Evolutionary conservation across 2,888 invertebrate species (phyloP).

Genomic region (Acanthococcus lagerstroemiae): DNA sequence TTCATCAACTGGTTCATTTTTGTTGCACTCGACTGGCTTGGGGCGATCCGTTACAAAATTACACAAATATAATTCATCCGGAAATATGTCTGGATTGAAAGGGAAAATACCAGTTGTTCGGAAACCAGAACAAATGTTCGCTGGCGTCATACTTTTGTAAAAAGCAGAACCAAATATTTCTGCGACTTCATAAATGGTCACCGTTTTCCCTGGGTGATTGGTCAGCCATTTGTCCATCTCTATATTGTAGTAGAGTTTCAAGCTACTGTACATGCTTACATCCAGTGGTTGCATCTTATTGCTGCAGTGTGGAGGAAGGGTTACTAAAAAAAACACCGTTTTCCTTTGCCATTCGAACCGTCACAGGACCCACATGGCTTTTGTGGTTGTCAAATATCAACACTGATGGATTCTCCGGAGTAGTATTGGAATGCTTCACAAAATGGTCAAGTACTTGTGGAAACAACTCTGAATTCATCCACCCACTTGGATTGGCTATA

Average conservation of each 20-base stretch:
- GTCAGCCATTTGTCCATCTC: background rate
- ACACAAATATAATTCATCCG: background rate
- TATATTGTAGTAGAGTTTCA: background rate
- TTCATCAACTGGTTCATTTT: no score
- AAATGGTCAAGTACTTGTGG: constrained; percentile 23
- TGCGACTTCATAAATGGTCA: background rate
- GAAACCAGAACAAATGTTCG: background rate
- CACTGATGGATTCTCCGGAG: constrained; percentile 31
- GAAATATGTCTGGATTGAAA: background rate
- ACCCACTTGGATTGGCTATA: constrained; percentile 37
- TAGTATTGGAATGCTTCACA: background rate
- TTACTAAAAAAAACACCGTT: background rate
- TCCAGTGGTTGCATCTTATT: background rate
- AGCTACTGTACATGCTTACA: background rate
- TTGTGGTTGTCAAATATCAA: background rate
- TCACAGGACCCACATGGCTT: background rate
- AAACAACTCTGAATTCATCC: constrained; percentile 38
- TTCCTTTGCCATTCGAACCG: background rate
- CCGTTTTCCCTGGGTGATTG: background rate
- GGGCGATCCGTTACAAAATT: background rate
- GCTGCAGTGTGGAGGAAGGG: background rate
- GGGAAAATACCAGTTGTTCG: background rate
- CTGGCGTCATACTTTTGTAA: background rate
- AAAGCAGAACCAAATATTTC: background rate
- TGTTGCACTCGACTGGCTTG: background rate